Percentiles rank a stretch among this genome's conserved stretches.
Evolutionary conservation across 2,113 vertebrate genomes (phyloP).

Genomic region (Vombatus ursinus): DNA sequence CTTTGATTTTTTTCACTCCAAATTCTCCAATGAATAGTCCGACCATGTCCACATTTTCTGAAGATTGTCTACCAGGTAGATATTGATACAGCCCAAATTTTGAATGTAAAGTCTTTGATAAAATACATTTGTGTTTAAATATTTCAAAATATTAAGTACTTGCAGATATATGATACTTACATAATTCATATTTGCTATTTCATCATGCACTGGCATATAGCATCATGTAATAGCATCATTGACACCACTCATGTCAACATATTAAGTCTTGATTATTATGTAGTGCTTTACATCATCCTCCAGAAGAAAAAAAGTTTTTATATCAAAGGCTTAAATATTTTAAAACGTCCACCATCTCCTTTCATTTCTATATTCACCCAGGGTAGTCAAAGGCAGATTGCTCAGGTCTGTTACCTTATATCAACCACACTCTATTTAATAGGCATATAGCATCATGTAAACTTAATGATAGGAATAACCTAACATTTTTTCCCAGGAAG

Average conservation of each 20-base stretch:
- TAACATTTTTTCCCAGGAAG: not conserved
- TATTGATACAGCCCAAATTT: not conserved
- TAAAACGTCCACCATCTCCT: too few species aligned
- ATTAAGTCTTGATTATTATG: not conserved
- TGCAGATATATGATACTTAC: not conserved
- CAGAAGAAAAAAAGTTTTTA: not conserved
- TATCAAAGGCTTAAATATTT: too few species aligned
- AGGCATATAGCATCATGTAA: too few species aligned
- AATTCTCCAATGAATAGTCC: not conserved
- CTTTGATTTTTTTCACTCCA: not conserved
- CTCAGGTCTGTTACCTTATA: not conserved
- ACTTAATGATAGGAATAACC: not conserved
- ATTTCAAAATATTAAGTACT: not conserved
- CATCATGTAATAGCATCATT: too few species aligned
- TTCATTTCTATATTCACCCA: not conserved
- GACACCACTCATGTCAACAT: not conserved
- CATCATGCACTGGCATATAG: not conserved
- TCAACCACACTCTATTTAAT: not conserved
- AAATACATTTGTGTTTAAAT: not conserved
- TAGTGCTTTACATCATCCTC: not conserved
- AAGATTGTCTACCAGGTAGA: not conserved
- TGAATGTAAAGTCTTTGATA: not conserved
- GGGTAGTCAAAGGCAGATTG: not conserved
- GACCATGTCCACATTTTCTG: not conserved
- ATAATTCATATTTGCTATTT: not conserved